Evolutionary conservation across 2,888 invertebrate species (phyloP).

Genomic region (Pseudolycoriella hygida): DNA sequence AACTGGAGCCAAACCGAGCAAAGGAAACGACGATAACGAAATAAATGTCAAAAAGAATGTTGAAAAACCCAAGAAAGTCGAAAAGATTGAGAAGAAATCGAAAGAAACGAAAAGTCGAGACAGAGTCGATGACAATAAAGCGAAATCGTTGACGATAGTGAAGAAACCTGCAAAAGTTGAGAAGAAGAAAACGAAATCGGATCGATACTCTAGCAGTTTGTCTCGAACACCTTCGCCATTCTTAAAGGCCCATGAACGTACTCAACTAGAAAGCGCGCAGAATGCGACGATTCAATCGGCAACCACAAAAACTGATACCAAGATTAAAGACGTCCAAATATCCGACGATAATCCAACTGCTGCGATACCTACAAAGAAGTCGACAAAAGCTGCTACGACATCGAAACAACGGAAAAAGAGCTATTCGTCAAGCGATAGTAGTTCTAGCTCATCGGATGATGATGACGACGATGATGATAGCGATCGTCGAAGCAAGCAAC

Average conservation of each 20-base stretch:
- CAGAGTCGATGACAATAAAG: not conserved
- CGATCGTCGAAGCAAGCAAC: slow-evolving; percentile 27
- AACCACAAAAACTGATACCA: not conserved
- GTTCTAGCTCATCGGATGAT: slow-evolving; percentile 33
- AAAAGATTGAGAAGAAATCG: slow-evolving; percentile 17
- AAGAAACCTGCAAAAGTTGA: not conserved
- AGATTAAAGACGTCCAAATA: not conserved
- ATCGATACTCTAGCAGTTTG: slow-evolving; percentile 47
- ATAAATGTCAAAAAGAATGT: not conserved
- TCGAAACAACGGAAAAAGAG: slow-evolving; percentile 30
- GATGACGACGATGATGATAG: slow-evolving; percentile 21
- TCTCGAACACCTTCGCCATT: slow-evolving; percentile 79
- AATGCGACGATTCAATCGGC: slow-evolving; percentile 9
- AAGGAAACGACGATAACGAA: not conserved
- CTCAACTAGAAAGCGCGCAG: slow-evolving; percentile 19
- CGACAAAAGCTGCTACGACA: slow-evolving; percentile 8
- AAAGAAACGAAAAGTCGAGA: not conserved
- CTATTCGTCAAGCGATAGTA: slow-evolving; percentile 22
- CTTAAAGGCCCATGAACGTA: slow-evolving; percentile 36
- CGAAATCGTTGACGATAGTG: not conserved
- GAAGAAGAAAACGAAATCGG: not conserved
- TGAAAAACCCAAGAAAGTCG: slow-evolving; percentile 12
- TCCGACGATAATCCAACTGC: slow-evolving; percentile 11
- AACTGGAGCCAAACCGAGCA: not conserved
- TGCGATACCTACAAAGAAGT: slow-evolving; percentile 6